A percentile compares a stretch with the other conserved stretches of the same genome.
phyloP scores from a whole-genome alignment of 1,140 invertebrate species.

The Papilio polyxenes region DNA sequence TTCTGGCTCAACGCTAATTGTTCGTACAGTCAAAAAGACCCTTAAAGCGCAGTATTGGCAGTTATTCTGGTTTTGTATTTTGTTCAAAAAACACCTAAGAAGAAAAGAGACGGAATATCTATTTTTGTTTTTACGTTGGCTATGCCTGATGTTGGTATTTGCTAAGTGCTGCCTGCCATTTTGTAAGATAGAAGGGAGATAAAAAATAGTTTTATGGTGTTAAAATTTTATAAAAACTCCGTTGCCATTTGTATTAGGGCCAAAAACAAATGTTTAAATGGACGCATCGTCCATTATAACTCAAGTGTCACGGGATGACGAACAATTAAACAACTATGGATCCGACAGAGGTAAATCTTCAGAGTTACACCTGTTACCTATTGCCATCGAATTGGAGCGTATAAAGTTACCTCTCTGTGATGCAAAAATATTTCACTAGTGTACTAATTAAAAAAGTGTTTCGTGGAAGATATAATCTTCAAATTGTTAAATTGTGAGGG shows the following conservation, averaged over 20 bases:
- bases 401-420: conserved; percentile 72
- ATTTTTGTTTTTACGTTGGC: conserved; percentile 64
- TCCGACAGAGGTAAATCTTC: conserved; percentile 93
- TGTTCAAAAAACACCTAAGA: conserved; percentile 24
- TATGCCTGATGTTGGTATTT: conserved; percentile 76
- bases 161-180: conserved; percentile 79
- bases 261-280: conserved; percentile 85
- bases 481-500: conserved; percentile 56
- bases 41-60: conserved; percentile 45
- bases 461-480: conserved; percentile 53
- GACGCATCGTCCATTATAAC: conserved; percentile 99
- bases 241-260: conserved; percentile 78
- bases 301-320: conserved; percentile 97
- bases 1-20: background rate
- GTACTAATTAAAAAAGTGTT: conserved; percentile 57
- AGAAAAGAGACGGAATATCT: conserved; percentile 57
- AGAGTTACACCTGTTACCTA: conserved; percentile 81
- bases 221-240: conserved; percentile 76
- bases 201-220: conserved; percentile 82
- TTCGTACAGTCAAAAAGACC: conserved; percentile 46
- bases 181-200: conserved; percentile 81
- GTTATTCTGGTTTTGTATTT: conserved; percentile 40
- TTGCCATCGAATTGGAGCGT: conserved; percentile 78
- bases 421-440: conserved; percentile 64
- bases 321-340: conserved; percentile 94